Evolutionary conservation across 1,140 invertebrate species (phyloP).

Genomic region (Heliconius eleuchia): DNA sequence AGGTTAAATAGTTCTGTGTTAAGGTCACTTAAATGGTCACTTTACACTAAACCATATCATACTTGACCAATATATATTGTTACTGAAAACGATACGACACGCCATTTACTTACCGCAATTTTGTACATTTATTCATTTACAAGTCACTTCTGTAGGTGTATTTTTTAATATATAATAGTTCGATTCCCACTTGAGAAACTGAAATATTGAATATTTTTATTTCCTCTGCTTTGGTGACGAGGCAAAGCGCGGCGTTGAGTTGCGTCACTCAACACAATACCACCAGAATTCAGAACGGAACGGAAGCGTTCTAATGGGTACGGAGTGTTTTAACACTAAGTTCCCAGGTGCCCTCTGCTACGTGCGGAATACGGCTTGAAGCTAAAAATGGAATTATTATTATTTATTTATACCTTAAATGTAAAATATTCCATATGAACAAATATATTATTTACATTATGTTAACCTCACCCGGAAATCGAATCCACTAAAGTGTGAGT

Average conservation of each 20-base stretch:
- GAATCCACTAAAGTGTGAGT: neutral
- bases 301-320: too few relatives aligned
- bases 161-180: neutral
- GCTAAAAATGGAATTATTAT: too few relatives aligned
- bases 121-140: neutral
- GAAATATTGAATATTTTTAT: too few relatives aligned
- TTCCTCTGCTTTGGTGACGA: too few relatives aligned
- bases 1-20: neutral
- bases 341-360: too few relatives aligned
- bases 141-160: neutral
- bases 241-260: too few relatives aligned
- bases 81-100: slow-evolving; percentile 20
- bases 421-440: neutral
- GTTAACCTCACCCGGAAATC: slow-evolving; percentile 5
- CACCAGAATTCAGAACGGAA: too few relatives aligned
- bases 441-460: neutral
- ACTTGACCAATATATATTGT: slow-evolving; percentile 22
- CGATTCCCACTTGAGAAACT: too few relatives aligned
- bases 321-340: too few relatives aligned
- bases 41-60: neutral
- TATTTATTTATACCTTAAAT: too few relatives aligned
- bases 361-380: too few relatives aligned
- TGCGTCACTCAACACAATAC: too few relatives aligned
- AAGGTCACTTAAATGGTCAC: slow-evolving; percentile 5
- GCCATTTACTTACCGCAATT: slow-evolving; percentile 7